Base-by-base conservation (phyloP, 2,888 invertebrate genomes). In the Mimachlamys varia region DNA sequence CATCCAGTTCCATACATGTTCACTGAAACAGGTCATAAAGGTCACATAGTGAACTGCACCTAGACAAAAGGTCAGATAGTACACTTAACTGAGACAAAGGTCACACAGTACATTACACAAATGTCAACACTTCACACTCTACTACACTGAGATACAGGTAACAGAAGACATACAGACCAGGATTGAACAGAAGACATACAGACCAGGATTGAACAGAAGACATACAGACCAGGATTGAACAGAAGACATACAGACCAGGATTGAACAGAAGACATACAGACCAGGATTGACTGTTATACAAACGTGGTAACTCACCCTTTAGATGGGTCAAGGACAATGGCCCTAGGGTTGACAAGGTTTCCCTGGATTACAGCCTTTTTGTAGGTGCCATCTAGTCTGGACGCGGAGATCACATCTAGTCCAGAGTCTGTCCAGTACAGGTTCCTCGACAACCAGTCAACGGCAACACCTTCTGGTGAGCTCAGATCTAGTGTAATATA, bases 391-490 rank as follows among this genome's bases (percentile, higher is more conserved):
- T 98, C 98, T 90, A 99, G 97, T 95, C 98, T 98, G 0, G 98
- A 98, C 7, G 99, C 99, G 97, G 99, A 99, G 93, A 99, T 98
- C 0, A 98, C 98, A 94, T 98, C 98, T 95, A 98, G 98, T 49
- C 97, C 98, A 0, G 99, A 99, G 97, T 99, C 99, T 0, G 99
- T 99, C 98, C 99, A 99, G 97, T 99, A 99, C 94, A 99, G 97
- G 95, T 98, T 99, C 93, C 99, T 97, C 0, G 98, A 98, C 27
- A 98, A 97, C 98, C 98, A 99, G 97, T 99, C 99, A 38, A 99
- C 97, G 19, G 99, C 98, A 91, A 99, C 97, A 38, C 99, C 99
- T 97, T 99, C 99, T 0, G 99, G 99, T 33, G 99, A 98, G 94
- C 98, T 98, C 87, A 99, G 97, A 94, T 98, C 98, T 98, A 76